These are phyloP conservation scores for Orbicella faveolata DNA, from an alignment of 64 coral and sea anemone species.

Conservation along the genomic window DNA sequence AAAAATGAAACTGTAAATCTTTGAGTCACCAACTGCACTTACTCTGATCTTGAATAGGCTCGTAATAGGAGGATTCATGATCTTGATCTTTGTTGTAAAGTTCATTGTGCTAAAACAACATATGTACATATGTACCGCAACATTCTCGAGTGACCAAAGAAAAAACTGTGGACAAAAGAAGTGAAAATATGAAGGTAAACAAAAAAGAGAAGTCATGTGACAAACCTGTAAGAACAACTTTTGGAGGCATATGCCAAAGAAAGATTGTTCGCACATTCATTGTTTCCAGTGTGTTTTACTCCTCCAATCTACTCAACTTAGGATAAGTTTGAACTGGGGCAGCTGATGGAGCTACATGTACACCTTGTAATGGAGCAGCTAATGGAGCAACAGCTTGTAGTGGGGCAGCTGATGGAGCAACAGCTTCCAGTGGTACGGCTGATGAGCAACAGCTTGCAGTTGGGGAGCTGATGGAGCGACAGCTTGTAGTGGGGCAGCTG, in stretches of 20 bases:
- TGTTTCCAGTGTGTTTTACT: neutral
- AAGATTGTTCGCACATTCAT: neutral
- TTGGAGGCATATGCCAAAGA: constrained; percentile 7
- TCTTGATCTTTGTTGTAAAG: too few species aligned
- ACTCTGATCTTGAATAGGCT: too few species aligned
- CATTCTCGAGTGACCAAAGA: too few species aligned
- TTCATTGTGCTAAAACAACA: too few species aligned
- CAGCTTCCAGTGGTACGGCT: neutral
- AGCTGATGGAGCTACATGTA: neutral
- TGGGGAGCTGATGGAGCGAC: neutral
- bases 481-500: neutral
- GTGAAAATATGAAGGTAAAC: neutral
- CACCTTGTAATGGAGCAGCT: neutral
- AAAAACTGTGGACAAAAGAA: neutral
- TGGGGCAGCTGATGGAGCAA: neutral
- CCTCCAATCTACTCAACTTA: neutral
- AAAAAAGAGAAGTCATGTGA: neutral
- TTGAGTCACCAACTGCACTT: too few species aligned
- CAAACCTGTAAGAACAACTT: constrained; percentile 14
- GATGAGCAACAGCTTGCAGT: neutral
- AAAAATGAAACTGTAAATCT: too few species aligned
- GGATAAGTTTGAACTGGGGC: neutral
- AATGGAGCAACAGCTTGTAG: neutral
- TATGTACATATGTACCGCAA: too few species aligned
- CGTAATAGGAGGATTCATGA: too few species aligned